Base-by-base conservation (phyloP, 2,888 invertebrate genomes). In the Calameuta pallipes region DNA sequence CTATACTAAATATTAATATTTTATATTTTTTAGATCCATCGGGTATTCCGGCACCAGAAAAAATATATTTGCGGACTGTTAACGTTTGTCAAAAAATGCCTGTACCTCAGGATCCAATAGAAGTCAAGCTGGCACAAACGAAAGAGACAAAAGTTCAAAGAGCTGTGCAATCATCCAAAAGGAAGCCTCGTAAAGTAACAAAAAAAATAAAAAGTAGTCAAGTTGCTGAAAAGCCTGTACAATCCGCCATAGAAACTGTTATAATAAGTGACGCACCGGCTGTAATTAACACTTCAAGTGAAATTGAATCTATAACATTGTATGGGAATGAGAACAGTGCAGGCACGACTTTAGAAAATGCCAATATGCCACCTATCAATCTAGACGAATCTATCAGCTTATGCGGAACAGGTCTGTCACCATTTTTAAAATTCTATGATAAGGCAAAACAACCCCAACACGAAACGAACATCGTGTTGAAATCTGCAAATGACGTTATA, bases 291-390 rank as follows among this genome's bases (percentile, higher is more conserved):
- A 75, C 30, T 56, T n/a, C n/a, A 75, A 23, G n/a, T 73, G 76
- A 33, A 12, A 23, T 31, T 0, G 91, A 90, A 81, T 87, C 88
- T 33, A 87, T 91, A 36, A 91, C 91, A 0, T 82, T 91, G 4
- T 91, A 91, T 71, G 85, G 86, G 0, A 86, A 81, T 23, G 91
- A 88, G 30, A 85, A 81, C 34, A 84, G 80, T 41, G 75, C 84
- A 1, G 85, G 81, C 37, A 82, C 86, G 4, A 81, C 85, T 4
- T 30, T 90, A 31, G 84, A 88, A 3, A 37, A 82, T 11, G 79
- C 85, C 9, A 83, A 81, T 36, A 81, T 90, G 80, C 87, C 90
- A 3, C 80, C 83, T 9, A 85, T 91, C 35, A 87, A 82, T 30
- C 73, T 89, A 3, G 90, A 90, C 4, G 88, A 87, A 6, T 85